Evolutionary conservation across 2,888 invertebrate species (phyloP).

Genomic region (Drosophila neotestacea): DNA sequence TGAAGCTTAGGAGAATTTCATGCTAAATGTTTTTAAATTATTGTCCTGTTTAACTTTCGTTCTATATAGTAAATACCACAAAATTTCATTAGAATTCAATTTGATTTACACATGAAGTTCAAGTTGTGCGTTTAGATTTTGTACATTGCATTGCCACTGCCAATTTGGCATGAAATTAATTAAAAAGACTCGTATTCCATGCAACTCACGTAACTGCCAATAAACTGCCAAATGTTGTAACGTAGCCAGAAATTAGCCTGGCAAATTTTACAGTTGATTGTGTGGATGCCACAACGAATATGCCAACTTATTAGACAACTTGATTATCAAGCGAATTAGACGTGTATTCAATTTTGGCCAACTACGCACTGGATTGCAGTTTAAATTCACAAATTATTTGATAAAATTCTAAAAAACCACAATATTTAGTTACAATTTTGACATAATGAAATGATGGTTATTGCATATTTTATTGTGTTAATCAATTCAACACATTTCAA

Average conservation of each 20-base stretch:
- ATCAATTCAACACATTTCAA: background rate
- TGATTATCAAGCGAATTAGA: conserved; percentile 7
- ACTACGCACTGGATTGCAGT: background rate
- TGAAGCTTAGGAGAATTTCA: background rate
- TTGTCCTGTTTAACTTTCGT: background rate
- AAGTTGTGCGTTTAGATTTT: conserved; percentile 5
- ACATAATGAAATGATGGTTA: too few species aligned
- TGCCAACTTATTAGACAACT: conserved; percentile 6
- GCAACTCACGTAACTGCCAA: conserved; percentile 41
- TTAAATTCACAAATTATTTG: background rate
- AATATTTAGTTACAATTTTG: background rate
- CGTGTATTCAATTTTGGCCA: background rate
- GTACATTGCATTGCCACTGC: conserved; percentile 1
- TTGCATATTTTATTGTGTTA: too few species aligned
- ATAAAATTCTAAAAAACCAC: background rate
- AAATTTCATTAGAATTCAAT: conserved; percentile 17
- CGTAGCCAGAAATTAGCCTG: conserved; percentile 2
- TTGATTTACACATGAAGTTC: conserved; percentile 10
- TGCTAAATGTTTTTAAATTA: conserved; percentile 11
- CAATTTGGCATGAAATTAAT: conserved; percentile 42
- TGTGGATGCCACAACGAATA: conserved; percentile 3
- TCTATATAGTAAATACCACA: background rate
- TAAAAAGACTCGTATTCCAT: conserved; percentile 12
- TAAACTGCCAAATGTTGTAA: conserved; percentile 25
- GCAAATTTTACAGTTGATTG: conserved; percentile 14